These are phyloP conservation scores for Temnothorax curvispinosus DNA, from an alignment of 1,140 invertebrate species.

Conservation along the genomic window DNA sequence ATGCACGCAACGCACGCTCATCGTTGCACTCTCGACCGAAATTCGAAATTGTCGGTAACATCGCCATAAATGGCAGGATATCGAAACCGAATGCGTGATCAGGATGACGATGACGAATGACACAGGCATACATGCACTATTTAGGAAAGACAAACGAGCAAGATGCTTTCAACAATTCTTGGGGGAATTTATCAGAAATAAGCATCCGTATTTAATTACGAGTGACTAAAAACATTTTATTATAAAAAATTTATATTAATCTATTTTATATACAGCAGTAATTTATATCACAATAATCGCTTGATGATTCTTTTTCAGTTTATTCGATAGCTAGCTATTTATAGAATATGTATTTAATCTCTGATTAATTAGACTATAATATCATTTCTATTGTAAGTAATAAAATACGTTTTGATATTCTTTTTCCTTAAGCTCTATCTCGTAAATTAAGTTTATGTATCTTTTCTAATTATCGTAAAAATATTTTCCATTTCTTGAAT, in stretches of 20 bases:
- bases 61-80: slow-evolving; percentile 13
- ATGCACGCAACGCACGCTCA: slow-evolving; percentile 31
- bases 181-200: neutral
- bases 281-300: neutral
- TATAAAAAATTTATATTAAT: neutral
- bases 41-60: slow-evolving; percentile 9
- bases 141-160: neutral
- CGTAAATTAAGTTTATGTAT: neutral
- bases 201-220: neutral
- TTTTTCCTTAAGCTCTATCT: neutral
- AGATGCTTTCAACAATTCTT: neutral
- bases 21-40: slow-evolving; percentile 39
- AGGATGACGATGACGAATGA: neutral
- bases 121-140: neutral
- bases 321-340: neutral
- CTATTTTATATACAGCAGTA: neutral
- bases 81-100: slow-evolving; percentile 19
- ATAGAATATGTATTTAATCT: neutral
- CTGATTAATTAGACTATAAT: neutral
- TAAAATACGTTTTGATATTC: neutral
- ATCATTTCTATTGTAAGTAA: neutral
- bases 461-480: neutral
- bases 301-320: neutral
- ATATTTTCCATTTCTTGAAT: neutral
- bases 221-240: neutral